phyloP scores from a whole-genome alignment of 2,888 invertebrate genomes.

The Ethmia dodecea region DNA sequence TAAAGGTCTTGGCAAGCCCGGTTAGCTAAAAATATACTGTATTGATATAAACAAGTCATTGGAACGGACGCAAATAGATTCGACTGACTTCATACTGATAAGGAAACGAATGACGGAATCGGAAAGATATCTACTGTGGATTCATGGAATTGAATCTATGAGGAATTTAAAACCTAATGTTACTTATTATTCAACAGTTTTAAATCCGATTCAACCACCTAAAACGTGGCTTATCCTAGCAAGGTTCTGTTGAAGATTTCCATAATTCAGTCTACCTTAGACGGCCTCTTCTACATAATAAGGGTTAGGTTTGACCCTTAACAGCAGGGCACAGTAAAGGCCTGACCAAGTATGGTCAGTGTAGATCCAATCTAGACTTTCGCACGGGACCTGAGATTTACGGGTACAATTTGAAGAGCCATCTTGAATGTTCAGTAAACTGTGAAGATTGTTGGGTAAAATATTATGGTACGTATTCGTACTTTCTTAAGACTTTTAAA shows the following conservation, averaged over 20 bases:
- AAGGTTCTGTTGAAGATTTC: slow-evolving; percentile 30
- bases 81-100: too few species aligned
- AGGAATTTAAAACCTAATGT: too few species aligned
- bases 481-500: too few species aligned
- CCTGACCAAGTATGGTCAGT: slow-evolving; percentile 49
- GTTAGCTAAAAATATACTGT: too few species aligned
- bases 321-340: slow-evolving; percentile 38
- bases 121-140: too few species aligned
- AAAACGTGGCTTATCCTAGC: slow-evolving; percentile 21
- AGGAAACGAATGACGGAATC: too few species aligned
- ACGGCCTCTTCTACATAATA: slow-evolving; percentile 41
- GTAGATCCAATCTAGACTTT: slow-evolving; percentile 51
- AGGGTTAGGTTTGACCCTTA: slow-evolving; percentile 54
- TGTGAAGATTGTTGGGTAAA: background rate
- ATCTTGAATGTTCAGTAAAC: background rate
- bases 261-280: slow-evolving; percentile 40
- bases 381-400: slow-evolving; percentile 49
- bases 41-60: too few species aligned
- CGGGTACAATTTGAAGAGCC: slow-evolving; percentile 23
- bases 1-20: too few species aligned
- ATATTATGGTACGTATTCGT: too few species aligned
- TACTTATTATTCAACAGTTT: slow-evolving; percentile 2
- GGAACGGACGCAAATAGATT: too few species aligned
- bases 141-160: too few species aligned
- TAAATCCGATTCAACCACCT: slow-evolving; percentile 15